Evolutionary conservation across 2,888 invertebrate species (phyloP).

Genomic region (Thera obeliscata): DNA sequence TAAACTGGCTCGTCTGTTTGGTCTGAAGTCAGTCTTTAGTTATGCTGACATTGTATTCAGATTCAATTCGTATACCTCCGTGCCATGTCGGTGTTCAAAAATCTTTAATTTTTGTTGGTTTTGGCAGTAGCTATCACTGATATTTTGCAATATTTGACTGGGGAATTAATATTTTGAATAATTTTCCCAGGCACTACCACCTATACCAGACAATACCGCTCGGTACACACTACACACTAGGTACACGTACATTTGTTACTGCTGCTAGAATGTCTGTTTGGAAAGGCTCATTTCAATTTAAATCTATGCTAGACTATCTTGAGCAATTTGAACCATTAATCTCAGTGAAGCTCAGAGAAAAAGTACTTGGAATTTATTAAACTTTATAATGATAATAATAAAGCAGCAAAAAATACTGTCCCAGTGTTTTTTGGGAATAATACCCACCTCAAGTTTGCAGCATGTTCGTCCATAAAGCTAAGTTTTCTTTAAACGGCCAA

Average conservation of each 20-base stretch:
- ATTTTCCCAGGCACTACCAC: no score
- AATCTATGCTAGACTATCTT: no score
- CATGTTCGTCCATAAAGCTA: no score
- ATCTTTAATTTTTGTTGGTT: conserved; percentile 57
- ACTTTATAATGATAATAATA: no score
- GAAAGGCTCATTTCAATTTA: neutral
- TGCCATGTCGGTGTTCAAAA: conserved; percentile 52
- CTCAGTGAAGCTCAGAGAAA: no score
- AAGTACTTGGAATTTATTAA: no score
- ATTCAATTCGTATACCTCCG: conserved; percentile 65
- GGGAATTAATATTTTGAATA: conserved; percentile 5
- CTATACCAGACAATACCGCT: no score
- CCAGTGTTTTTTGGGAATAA: no score
- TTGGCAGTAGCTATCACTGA: conserved; percentile 7
- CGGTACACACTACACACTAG: neutral
- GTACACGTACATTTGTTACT: neutral
- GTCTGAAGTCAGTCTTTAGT: conserved; percentile 70
- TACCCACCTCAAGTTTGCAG: no score
- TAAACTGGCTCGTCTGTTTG: conserved; percentile 54
- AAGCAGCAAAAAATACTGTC: no score
- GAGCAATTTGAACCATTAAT: no score
- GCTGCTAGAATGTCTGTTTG: neutral
- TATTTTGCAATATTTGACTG: conserved; percentile 31
- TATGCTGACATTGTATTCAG: conserved; percentile 72
- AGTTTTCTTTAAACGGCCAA: no score